Evolutionary conservation across 2,797 vertebrate genomes (phyloP), one percentile per base, ranked within the genome.

Genomic region (Silurus aristotelis): DNA sequence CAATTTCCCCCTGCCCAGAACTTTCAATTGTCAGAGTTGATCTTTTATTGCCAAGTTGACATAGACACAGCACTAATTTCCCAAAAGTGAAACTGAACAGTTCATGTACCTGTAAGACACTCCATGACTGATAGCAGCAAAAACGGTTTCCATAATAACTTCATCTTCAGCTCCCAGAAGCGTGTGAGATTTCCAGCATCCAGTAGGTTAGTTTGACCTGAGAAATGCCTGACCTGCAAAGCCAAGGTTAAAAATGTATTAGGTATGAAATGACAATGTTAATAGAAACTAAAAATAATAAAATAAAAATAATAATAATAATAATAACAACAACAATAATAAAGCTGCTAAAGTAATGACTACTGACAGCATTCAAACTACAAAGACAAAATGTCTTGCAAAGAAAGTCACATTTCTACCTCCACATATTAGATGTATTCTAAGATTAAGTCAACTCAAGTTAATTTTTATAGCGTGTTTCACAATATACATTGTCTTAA

Each of bases 131-230:
- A 96, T 91, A 97, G 92, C 92, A 99, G 96, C 89, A 98, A 91
- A 95, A 97, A 91, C 92, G 95, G 96, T 96, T 96, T 96, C 97
- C 97, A 98, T 95, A 96, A 96, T 92, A 97, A 96, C 96, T 92
- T 94, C 97, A 98, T 99, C 96, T 97, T 97, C 96, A 93, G 94
- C 88, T 92, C 88, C 94, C 93, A 92, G 87, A 93, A 94, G 91
- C 94, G 94, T 94, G 94, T 91, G 93, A 91, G 92, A 90, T 91
- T 94, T 93, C 71, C 70, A 83, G 95, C 93, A 92, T 93, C 93
- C 94, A 94, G 94, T 92, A 95, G 93, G 94, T 90, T 92, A 90
- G 77, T 86, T 93, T 52, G 92, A 89, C 82, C 85, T 86, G 77
- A 84, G 83, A 83, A 91, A 90, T 93, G 90, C 92, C 93, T 95